These are phyloP conservation scores for Aphelocoma coerulescens DNA, from an alignment of 2,113 vertebrate species.

Conservation along the genomic window DNA sequence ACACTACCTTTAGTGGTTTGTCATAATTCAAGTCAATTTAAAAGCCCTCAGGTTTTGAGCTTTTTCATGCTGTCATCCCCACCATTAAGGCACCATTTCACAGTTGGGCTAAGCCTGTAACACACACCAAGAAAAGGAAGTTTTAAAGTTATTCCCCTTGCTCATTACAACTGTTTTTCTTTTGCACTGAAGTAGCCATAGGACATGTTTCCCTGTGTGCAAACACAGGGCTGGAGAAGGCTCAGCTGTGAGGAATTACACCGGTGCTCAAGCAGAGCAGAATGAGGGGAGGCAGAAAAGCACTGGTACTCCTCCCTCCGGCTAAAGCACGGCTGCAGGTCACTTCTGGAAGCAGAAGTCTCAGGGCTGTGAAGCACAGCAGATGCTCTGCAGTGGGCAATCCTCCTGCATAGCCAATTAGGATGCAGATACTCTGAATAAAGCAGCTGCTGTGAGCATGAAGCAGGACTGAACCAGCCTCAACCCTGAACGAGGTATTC, in stretches of 20 bases:
- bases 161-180: neutral
- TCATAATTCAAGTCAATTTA: slow-evolving; percentile 45
- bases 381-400: slow-evolving; percentile 54
- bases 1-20: slow-evolving; percentile 38
- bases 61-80: slow-evolving; percentile 43
- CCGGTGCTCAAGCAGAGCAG: neutral
- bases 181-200: neutral
- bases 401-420: slow-evolving; percentile 50
- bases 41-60: slow-evolving; percentile 42
- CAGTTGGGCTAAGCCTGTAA: slow-evolving; percentile 33
- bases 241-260: neutral
- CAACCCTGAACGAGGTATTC: neutral
- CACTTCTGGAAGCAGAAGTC: neutral
- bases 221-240: neutral
- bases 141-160: slow-evolving; percentile 6
- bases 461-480: neutral
- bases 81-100: slow-evolving; percentile 43
- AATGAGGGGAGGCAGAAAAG: neutral
- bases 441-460: neutral
- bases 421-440: slow-evolving; percentile 27
- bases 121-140: slow-evolving; percentile 42
- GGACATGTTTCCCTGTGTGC: neutral
- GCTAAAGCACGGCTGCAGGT: neutral
- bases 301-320: neutral
- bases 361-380: slow-evolving; percentile 3